Conservation (phyloP, 2,888 invertebrate genomes). For the Harpalus rubripes region DNA sequence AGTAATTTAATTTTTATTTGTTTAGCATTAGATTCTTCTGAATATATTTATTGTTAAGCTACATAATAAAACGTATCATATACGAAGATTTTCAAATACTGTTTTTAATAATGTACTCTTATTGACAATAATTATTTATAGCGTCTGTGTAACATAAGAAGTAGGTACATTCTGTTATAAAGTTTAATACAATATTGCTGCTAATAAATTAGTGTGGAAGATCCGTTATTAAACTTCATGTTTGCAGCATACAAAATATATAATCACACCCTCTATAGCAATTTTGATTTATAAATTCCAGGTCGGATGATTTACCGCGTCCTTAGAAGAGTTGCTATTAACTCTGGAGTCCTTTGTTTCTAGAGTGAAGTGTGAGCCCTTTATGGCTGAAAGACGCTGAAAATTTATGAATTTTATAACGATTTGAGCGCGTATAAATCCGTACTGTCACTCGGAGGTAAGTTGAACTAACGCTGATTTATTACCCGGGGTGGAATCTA, state of each 20-base stretch:
- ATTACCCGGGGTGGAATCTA: slow-evolving; percentile 40
- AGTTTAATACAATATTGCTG: background rate
- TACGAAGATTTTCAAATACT: too few relatives aligned
- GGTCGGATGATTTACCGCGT: slow-evolving; percentile 3
- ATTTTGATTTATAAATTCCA: slow-evolving; percentile 21
- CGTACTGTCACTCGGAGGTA: slow-evolving; percentile 60
- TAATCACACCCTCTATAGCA: slow-evolving; percentile 20
- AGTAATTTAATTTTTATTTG: too few relatives aligned
- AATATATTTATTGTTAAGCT: too few relatives aligned
- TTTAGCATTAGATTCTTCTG: too few relatives aligned
- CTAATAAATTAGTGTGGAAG: background rate
- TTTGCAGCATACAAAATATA: slow-evolving; percentile 1
- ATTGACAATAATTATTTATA: background rate
- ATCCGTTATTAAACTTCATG: background rate
- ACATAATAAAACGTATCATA: too few relatives aligned
- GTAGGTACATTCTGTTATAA: background rate
- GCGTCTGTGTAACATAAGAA: background rate
- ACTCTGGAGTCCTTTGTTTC: slow-evolving; percentile 52
- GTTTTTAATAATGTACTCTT: too few relatives aligned
- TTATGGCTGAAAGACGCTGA: slow-evolving; percentile 60
- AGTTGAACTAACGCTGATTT: slow-evolving; percentile 63
- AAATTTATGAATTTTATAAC: slow-evolving; percentile 67
- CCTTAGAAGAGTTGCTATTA: slow-evolving; percentile 37
- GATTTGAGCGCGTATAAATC: slow-evolving; percentile 65
- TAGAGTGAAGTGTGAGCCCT: slow-evolving; percentile 23